Base-by-base conservation (phyloP, 2,888 invertebrate species). In the Alviniconcha strummeri region DNA sequence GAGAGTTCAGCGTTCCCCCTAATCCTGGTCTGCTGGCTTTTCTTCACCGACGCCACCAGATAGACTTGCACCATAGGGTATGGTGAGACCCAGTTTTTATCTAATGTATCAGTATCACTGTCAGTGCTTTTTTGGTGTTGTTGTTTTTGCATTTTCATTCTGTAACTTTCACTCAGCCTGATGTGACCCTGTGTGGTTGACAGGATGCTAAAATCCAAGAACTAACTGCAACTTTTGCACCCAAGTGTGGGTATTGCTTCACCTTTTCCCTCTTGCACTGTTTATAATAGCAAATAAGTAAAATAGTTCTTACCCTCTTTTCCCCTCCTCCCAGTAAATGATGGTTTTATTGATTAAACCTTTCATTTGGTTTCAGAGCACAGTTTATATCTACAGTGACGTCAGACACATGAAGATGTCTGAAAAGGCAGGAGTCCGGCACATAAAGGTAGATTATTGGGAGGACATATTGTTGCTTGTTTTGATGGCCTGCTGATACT, bases 21-120 rank as follows among this genome's bases (percentile, higher is more conserved):
- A 88, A 86, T 71, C 89, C 90, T 79, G 89, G 90, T 4, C 83
- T 89, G 13, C 84, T 90, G 52, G 89, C 90, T 52, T 90, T 86
- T 76, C 86, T 90, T 67, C 89, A 90, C 83, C 83, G 83, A 60
- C 82, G 87, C 79, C 89, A 90, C 69, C 84, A 83, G 56, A 84
- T 90, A 4, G 86, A 88, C 67, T 84, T 90, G 15, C 87, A 87
- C 54, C 85, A 88, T n/a, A 89, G 86, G 88, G 90, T 90, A 74
- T 13, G 56, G 11, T 36, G 36, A 36, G 36, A 36, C 36, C 36
- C 36, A 13, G 11, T 71, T 69, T 77, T 15, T 13, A n/a, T 54
- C 15, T 78, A 19, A 6, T 17, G 17, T 7, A 5, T 71, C n/a
- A 19, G n/a, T n/a, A 8, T 55, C 5, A 55, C 64, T 13, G 4